phyloP scores from a whole-genome alignment of 2,888 invertebrate genomes.

The Nomada ruficornis region DNA sequence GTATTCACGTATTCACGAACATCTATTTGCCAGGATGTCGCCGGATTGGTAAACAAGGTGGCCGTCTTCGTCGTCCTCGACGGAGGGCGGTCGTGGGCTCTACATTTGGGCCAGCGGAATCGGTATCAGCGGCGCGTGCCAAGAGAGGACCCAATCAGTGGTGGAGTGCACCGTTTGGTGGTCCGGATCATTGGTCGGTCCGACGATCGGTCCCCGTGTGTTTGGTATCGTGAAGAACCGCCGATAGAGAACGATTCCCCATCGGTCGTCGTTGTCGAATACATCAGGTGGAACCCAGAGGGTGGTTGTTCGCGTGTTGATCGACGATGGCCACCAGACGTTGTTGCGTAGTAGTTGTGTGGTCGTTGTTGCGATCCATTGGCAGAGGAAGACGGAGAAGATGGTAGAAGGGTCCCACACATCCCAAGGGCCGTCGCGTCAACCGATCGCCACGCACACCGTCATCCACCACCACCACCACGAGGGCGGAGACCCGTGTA shows the following conservation, averaged over 20 bases:
- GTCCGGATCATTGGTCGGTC: slow-evolving; percentile 57
- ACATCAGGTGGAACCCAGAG: slow-evolving; percentile 5
- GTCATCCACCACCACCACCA: slow-evolving; percentile 69
- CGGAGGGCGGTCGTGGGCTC: slow-evolving; percentile 95
- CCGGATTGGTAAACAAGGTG: slow-evolving; percentile 99
- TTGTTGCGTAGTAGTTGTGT: slow-evolving; percentile 25
- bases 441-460: slow-evolving; percentile 70
- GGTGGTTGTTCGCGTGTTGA: slow-evolving; percentile 16
- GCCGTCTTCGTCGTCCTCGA: slow-evolving; percentile 99
- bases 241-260: slow-evolving; percentile 50
- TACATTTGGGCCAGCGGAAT: slow-evolving; percentile 85
- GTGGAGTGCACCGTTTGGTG: slow-evolving; percentile 58
- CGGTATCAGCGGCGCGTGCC: slow-evolving; percentile 72
- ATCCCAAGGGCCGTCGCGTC: slow-evolving; percentile 57
- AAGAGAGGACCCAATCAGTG: slow-evolving; percentile 66
- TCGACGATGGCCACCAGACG: slow-evolving; percentile 34
- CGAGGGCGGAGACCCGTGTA: slow-evolving; percentile 71
- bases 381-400: slow-evolving; percentile 11
- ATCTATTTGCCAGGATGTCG: slow-evolving; percentile 99
- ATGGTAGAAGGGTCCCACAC: slow-evolving; percentile 30
- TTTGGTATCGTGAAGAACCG: slow-evolving; percentile 55
- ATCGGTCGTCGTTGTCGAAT: slow-evolving; percentile 55
- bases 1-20: slow-evolving; percentile 94
- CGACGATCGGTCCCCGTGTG: slow-evolving; percentile 59
- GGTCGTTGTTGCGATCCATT: slow-evolving; percentile 19